Conservation (phyloP, 2,113 vertebrate species). For the Neolamprologus falcicula region DNA sequence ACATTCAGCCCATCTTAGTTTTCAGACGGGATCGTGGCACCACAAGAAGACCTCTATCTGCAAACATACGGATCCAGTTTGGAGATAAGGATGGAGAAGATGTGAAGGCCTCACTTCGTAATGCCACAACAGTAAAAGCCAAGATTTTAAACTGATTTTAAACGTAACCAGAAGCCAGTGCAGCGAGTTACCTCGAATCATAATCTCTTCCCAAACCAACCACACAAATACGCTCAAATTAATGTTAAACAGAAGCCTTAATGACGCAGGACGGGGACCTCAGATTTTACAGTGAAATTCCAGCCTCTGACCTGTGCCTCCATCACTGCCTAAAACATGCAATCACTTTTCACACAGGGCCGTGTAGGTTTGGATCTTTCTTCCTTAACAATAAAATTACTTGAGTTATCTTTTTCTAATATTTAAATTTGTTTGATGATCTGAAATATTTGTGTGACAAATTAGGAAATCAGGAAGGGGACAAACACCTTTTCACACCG, state of each 20-base stretch:
- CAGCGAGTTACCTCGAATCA: fast-evolving
- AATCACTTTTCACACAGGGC: background rate
- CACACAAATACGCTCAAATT: fast-evolving
- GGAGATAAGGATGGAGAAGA: background rate
- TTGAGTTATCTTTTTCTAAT: background rate
- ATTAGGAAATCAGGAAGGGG: background rate
- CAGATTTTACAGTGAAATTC: fast-evolving
- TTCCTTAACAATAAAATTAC: fast-evolving
- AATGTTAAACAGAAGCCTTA: background rate
- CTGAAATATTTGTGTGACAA: background rate
- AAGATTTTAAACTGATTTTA: background rate
- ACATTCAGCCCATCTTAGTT: background rate
- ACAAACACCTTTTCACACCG: background rate
- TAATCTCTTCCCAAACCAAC: background rate
- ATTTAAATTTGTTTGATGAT: background rate
- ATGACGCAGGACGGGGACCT: fast-evolving
- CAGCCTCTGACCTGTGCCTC: fast-evolving
- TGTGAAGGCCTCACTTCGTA: background rate
- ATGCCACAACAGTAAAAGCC: background rate
- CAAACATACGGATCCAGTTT: background rate
- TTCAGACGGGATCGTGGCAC: fast-evolving
- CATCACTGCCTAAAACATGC: background rate
- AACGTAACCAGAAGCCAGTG: background rate
- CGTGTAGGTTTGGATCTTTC: background rate
- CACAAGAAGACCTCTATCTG: background rate